These are phyloP conservation scores for Thumatha senex DNA, from an alignment of 2,888 invertebrate genomes.

Conservation along the genomic window DNA sequence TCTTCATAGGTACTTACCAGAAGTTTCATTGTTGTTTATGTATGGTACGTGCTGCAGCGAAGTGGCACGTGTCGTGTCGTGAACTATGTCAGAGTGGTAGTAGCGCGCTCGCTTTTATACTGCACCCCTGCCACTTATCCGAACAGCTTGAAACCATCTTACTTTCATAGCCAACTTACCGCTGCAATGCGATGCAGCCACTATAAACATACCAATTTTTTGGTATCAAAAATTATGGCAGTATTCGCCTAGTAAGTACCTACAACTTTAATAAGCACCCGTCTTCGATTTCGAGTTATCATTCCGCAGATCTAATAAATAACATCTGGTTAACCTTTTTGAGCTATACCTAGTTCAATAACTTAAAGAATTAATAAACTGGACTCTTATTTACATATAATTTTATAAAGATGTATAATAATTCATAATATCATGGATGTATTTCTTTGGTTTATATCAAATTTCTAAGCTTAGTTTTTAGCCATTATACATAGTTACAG, in stretches of 20 bases:
- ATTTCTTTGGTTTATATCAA: too few species aligned
- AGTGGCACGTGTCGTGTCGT: slow-evolving; percentile 68
- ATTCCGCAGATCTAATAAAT: too few species aligned
- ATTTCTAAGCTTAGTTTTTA: too few species aligned
- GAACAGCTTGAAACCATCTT: slow-evolving; percentile 67
- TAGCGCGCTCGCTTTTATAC: slow-evolving; percentile 78
- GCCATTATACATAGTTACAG: too few species aligned
- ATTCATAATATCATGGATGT: too few species aligned
- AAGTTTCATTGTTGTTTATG: slow-evolving; percentile 71
- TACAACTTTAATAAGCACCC: slow-evolving; percentile 25
- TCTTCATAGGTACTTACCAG: slow-evolving; percentile 66
- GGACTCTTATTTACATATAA: too few species aligned
- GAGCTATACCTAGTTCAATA: too few species aligned
- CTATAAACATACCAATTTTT: slow-evolving; percentile 48
- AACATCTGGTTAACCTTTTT: too few species aligned
- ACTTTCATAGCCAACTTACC: slow-evolving; percentile 73
- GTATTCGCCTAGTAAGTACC: slow-evolving; percentile 29
- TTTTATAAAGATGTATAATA: too few species aligned
- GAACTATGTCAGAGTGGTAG: slow-evolving; percentile 81
- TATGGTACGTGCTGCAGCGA: slow-evolving; percentile 60
- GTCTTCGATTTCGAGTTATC: slow-evolving; percentile 11
- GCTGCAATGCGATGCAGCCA: slow-evolving; percentile 60
- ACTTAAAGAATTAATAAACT: too few species aligned
- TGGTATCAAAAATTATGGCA: slow-evolving; percentile 54
- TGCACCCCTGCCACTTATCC: slow-evolving; percentile 78